phyloP scores from a whole-genome alignment of 2,113 vertebrate genomes.

The Trachemys scripta region DNA sequence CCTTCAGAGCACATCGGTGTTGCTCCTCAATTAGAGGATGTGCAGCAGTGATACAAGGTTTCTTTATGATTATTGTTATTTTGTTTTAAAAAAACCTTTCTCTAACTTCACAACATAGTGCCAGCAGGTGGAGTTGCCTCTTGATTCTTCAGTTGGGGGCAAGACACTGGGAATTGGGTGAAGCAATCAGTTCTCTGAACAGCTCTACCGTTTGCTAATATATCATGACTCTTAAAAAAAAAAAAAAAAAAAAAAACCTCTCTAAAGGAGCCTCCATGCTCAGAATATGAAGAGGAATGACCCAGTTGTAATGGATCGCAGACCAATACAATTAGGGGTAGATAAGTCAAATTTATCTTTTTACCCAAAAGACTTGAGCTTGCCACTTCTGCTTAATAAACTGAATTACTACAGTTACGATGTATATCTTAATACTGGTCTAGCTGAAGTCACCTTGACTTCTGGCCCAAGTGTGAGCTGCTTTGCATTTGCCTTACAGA shows the following conservation, averaged over 20 bases:
- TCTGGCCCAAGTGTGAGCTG: background rate
- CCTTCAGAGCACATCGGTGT: background rate
- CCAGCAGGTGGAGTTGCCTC: background rate
- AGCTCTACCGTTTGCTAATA: slow-evolving; percentile 6
- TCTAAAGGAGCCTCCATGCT: background rate
- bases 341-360: background rate
- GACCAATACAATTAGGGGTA: background rate
- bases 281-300: background rate
- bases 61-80: background rate
- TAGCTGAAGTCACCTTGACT: background rate
- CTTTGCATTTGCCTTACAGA: background rate
- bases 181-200: slow-evolving; percentile 35
- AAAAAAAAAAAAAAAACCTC: too few species aligned
- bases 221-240: too few species aligned
- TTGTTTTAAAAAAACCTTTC: background rate
- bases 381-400: slow-evolving; percentile 2
- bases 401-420: background rate
- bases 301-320: background rate
- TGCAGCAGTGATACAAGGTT: background rate
- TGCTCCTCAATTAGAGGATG: background rate
- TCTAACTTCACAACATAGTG: background rate
- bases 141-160: background rate
- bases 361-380: background rate
- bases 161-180: background rate
- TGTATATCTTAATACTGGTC: background rate